phyloP scores from a whole-genome alignment of 2,113 vertebrate genomes.

The Bettongia penicillata region DNA sequence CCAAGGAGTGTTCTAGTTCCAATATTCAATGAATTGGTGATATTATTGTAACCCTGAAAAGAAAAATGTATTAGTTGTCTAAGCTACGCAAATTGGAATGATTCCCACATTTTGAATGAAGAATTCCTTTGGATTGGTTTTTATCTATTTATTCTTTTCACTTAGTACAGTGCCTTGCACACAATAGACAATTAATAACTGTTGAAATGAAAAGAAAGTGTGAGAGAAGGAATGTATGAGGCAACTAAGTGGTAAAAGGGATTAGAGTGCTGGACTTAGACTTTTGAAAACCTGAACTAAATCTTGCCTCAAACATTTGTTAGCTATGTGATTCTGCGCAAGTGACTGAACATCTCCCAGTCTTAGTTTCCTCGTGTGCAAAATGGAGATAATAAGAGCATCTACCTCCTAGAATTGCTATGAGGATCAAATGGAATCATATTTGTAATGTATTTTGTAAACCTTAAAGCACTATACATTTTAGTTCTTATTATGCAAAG shows the following conservation, averaged over 20 bases:
- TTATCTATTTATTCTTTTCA: background rate
- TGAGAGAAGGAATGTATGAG: background rate
- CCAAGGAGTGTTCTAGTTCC: background rate
- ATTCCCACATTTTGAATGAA: background rate
- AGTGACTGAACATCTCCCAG: background rate
- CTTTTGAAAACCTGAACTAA: background rate
- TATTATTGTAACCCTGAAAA: background rate
- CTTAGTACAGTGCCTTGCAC: background rate
- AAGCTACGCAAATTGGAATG: background rate
- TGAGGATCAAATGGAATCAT: background rate
- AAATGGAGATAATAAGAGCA: background rate
- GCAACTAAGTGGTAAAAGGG: background rate
- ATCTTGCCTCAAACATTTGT: background rate
- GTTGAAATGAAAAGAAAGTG: background rate
- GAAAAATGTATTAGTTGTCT: background rate
- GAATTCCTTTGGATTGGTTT: background rate
- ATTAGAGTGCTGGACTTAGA: background rate
- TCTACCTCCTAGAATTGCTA: background rate
- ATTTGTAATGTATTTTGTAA: background rate
- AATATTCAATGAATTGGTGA: background rate
- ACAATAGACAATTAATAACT: constrained; percentile 45
- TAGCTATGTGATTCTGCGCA: background rate
- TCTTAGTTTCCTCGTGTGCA: background rate
- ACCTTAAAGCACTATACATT: background rate
- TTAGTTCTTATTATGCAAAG: background rate